phyloP scores from a whole-genome alignment of 2,888 invertebrate species.

The Dryobotodes eremita region DNA sequence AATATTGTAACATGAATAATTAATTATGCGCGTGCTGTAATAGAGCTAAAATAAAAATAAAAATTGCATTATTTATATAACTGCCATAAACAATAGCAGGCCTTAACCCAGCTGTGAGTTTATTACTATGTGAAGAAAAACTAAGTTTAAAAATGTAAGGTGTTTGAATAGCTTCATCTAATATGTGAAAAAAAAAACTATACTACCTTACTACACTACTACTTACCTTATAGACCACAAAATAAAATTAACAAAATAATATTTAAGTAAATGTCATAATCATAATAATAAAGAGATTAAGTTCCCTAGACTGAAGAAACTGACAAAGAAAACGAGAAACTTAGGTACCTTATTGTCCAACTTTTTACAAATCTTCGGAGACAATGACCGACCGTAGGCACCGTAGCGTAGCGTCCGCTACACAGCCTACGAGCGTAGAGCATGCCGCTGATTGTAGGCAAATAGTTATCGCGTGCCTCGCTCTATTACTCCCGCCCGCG shows the following conservation, averaged over 20 bases:
- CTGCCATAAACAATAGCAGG: slow-evolving; percentile 23
- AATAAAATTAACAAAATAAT: background rate
- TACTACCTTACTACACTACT: too few species aligned
- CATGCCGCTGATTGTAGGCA: slow-evolving; percentile 59
- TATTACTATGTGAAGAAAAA: slow-evolving; percentile 9
- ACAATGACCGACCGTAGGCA: background rate
- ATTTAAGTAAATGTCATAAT: background rate
- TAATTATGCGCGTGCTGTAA: slow-evolving; percentile 13
- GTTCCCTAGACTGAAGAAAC: background rate
- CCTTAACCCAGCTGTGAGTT: slow-evolving; percentile 24
- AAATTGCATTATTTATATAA: slow-evolving; percentile 18
- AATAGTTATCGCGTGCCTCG: slow-evolving; percentile 79
- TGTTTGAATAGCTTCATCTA: background rate
- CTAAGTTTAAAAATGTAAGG: background rate
- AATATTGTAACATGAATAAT: slow-evolving; percentile 29
- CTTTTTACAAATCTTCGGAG: background rate
- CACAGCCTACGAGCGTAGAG: slow-evolving; percentile 41
- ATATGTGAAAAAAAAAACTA: background rate
- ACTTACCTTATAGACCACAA: background rate
- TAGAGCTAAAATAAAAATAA: slow-evolving; percentile 32
- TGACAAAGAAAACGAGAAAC: background rate
- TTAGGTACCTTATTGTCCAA: background rate
- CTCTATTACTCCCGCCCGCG: slow-evolving; percentile 78
- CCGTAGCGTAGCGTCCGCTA: slow-evolving; percentile 25
- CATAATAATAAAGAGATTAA: background rate